Base-by-base conservation (phyloP, 2,113 vertebrate genomes). In the Prochilodus magdalenae region DNA sequence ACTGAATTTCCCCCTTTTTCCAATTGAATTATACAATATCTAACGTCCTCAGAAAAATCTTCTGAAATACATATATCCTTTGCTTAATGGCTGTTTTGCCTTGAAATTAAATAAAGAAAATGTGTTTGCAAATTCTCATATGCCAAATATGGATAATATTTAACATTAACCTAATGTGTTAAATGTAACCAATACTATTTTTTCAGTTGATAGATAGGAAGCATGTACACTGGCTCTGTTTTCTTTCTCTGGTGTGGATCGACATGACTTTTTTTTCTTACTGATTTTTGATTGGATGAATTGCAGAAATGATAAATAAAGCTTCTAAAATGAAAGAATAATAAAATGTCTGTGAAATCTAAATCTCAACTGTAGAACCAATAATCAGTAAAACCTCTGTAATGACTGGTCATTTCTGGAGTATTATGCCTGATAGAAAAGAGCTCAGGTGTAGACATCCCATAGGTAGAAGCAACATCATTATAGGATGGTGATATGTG, bases 401-500 rank as follows among this genome's bases (percentile, higher is more conserved):
- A 44, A 33, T 69, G 20, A n/a, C 8, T 15, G 20, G 15, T 33
- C 62, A 67, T 69, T 10, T 30, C 27, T 29, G 3, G 0, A 40
- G 8, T 12, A 13, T 0, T 22, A 13, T 69, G 36, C 66, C 30
- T 59, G 53, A 22, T 59, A 36, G 13, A 5, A n/a, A 13, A 55
- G 18, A 49, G 26, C 69, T 22, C 29, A 49, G 29, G 49, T 27
- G 27, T 69, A 33, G 26, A 33, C 27, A 66, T 66, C 29, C 33
- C 22, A 69, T 4, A 69, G 30, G 66, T 16, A 18, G 33, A 22
- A n/a, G 36, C n/a, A 40, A 10, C 27, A 14, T 27, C 67, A 57
- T 75, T 89, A 88, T 85, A 75, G 85, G 81, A 88, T 87, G 65
- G 36, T 81, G 0, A 82, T 79, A 80, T 76, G 75, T 66, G 71